phyloP scores from a whole-genome alignment of 1,140 invertebrate genomes.

The Teleogryllus occipitalis region DNA sequence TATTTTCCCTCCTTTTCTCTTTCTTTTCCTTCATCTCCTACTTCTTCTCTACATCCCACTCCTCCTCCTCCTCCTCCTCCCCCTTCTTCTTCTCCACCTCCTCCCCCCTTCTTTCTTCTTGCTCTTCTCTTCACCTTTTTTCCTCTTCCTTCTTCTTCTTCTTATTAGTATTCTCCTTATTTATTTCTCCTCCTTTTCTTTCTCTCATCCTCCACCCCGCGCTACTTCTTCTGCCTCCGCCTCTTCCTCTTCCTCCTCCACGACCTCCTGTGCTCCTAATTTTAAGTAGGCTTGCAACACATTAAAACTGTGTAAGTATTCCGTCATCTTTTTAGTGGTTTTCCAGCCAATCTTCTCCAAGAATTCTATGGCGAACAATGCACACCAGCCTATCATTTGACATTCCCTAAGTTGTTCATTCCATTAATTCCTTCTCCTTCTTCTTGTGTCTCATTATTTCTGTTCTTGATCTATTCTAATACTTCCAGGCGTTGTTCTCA shows the following conservation, averaged over 20 bases:
- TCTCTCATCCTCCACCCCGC: not conserved
- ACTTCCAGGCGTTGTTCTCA: no score
- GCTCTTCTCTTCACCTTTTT: not conserved
- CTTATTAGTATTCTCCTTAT: not conserved
- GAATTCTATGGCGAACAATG: no score
- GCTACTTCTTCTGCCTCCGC: not conserved
- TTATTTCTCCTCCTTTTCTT: not conserved
- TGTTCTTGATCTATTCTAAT: not conserved
- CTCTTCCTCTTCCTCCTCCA: not conserved
- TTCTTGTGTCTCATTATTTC: not conserved
- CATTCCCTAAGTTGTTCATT: not conserved
- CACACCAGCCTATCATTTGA: no score
- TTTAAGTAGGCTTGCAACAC: no score
- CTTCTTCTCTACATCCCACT: not conserved
- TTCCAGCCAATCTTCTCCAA: no score
- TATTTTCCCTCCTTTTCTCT: not conserved
- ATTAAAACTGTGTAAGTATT: no score
- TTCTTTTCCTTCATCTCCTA: not conserved
- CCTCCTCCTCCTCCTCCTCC: no score
- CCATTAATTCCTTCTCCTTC: not conserved
- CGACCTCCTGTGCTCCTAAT: no score
- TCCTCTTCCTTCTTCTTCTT: not conserved
- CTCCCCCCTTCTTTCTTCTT: not conserved
- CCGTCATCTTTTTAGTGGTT: no score
- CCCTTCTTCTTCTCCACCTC: no score